Evolutionary conservation across 1,140 invertebrate species (phyloP), one percentile per base, ranked within the genome.

Genomic region (Lepeophtheirus salmonis): DNA sequence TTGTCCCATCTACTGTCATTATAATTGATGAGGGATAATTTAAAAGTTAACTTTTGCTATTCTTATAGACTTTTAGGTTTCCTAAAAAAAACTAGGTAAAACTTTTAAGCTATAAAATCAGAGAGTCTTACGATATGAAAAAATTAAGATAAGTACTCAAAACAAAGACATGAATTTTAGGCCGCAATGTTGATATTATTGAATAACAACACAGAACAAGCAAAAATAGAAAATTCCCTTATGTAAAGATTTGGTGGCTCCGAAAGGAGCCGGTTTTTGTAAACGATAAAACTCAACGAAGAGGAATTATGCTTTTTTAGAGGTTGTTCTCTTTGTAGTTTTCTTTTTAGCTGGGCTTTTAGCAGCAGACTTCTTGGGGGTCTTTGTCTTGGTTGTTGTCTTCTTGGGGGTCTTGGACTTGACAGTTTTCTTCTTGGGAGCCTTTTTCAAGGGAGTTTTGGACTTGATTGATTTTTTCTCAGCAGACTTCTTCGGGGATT

Each of bases 241-340:
- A 67, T 26, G 76, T 78, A 54, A 82, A 74, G 23, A 84, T 84
- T 73, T 87, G 84, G 53, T 83, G 73, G 70, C 88, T 88, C 64
- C 89, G 71, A 23, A 83, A 83, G 67, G 86, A 87, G 18, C 88
- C 84, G 14, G 88, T 82, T 88, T 83, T 83, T 59, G 82, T 83
- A 66, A 83, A 73, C 54, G 80, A 74, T 60, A 81, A 81, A 63
- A 84, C 66, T 67, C 78, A 74, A 66, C 77, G 73, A 64, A 79
- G 80, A 48, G 79, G 78, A 13, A 77, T 78, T 65, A 80, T 80
- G 17, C 79, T 78, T 79, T 63, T 79, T 78, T 81, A 80, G 62
- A 78, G 78, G 52, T 80, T 69, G 63, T 79, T 78, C 70, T 81
- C 80, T 14, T 78, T 79, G 65, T 77, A 78, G 67, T 81, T 80